phyloP scores from a whole-genome alignment of 2,888 invertebrate genomes.

The Drosophila buzzatii region DNA sequence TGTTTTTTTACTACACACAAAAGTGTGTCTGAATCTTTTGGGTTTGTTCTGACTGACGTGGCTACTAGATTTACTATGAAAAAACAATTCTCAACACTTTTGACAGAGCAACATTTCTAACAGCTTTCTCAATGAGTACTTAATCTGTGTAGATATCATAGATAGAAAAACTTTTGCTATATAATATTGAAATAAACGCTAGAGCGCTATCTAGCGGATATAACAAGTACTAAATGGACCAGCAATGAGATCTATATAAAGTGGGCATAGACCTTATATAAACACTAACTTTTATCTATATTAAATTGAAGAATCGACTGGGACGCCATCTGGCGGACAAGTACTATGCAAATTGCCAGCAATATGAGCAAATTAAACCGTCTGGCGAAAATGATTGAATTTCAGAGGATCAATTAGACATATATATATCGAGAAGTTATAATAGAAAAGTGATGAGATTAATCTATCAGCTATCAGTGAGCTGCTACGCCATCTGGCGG shows the following conservation, averaged over 20 bases:
- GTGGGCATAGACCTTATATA: background rate
- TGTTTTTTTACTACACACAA: background rate
- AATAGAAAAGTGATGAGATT: background rate
- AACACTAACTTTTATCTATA: background rate
- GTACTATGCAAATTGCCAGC: too few relatives aligned
- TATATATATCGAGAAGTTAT: background rate
- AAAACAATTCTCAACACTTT: background rate
- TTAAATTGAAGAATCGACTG: background rate
- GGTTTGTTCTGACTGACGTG: background rate
- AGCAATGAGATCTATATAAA: background rate
- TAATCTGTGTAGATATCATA: too few relatives aligned
- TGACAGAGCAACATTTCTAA: background rate
- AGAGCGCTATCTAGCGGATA: background rate
- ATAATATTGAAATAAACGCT: background rate
- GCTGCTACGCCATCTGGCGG: background rate
- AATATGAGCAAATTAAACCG: background rate
- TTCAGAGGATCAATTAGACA: background rate
- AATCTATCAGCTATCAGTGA: background rate
- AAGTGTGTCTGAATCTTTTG: background rate
- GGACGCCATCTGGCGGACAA: background rate
- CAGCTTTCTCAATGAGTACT: background rate
- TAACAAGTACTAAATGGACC: background rate
- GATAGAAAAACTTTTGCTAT: background rate
- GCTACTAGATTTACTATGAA: background rate
- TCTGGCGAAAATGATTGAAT: background rate